These are phyloP conservation scores for Lutjanus erythropterus DNA, from an alignment of 2,113 vertebrate genomes.

Conservation along the genomic window DNA sequence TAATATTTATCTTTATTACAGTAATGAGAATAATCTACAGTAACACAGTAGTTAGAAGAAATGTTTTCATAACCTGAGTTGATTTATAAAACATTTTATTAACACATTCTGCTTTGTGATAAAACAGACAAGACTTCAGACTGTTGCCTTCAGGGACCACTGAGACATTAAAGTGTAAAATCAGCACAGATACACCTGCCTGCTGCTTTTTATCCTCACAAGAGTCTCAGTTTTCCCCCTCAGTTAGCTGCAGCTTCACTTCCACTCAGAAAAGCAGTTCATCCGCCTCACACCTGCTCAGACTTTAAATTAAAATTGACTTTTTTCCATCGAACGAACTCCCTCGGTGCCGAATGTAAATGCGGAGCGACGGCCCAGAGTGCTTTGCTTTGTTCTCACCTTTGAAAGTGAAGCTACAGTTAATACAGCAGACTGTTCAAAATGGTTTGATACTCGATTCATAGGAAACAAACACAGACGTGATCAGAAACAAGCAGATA, in stretches of 20 bases:
- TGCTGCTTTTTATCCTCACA: not conserved
- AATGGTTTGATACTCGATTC: not conserved
- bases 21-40: not conserved
- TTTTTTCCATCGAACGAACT: not conserved
- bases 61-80: not conserved
- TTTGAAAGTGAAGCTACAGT: not conserved
- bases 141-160: not conserved
- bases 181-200: not conserved
- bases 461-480: not conserved
- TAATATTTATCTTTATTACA: too few relatives aligned
- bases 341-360: not conserved
- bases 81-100: not conserved
- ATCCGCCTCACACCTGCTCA: not conserved
- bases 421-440: not conserved
- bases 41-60: not conserved
- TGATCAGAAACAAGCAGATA: not conserved
- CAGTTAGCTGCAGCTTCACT: not conserved
- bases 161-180: not conserved
- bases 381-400: not conserved
- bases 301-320: conserved; percentile 12
- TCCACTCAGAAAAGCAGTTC: not conserved
- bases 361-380: not conserved
- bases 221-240: not conserved
- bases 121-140: not conserved
- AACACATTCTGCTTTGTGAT: not conserved